A percentile compares a stretch with the other conserved stretches of the same genome.
Evolutionary conservation across 2,797 vertebrate species (phyloP).

Genomic region (Acrossocheilus wenchowensis): DNA sequence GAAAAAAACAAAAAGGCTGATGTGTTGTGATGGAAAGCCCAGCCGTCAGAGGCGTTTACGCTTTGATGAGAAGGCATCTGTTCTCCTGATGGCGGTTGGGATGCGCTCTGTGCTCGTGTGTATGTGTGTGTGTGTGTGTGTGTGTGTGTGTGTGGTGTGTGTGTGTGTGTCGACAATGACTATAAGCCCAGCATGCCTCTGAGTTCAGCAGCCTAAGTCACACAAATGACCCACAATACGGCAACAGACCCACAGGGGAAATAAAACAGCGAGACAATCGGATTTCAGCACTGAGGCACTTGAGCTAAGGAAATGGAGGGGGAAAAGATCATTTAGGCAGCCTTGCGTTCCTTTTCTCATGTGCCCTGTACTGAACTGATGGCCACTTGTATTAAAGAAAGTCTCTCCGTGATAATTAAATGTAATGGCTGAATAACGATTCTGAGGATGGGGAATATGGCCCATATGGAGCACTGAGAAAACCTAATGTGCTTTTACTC

Average conservation of each 20-base stretch:
- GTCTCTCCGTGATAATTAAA: slow-evolving; percentile 74
- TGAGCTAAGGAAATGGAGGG: slow-evolving; percentile 55
- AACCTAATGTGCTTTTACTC: slow-evolving; percentile 30
- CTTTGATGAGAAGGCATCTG: slow-evolving; percentile 52
- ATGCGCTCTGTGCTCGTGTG: slow-evolving; percentile 23
- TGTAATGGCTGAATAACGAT: slow-evolving; percentile 71
- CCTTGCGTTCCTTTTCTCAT: slow-evolving; percentile 71
- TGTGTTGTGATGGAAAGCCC: slow-evolving; percentile 33
- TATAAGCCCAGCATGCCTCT: slow-evolving; percentile 58
- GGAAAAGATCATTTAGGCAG: slow-evolving; percentile 75
- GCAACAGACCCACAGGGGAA: slow-evolving; percentile 76
- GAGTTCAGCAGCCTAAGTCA: slow-evolving; percentile 74
- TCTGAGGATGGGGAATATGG: slow-evolving; percentile 54
- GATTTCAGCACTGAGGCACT: slow-evolving; percentile 73
- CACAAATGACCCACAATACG: slow-evolving; percentile 81
- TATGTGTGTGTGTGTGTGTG: slow-evolving; percentile 48
- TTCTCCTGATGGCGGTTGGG: slow-evolving; percentile 35
- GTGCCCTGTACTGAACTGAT: slow-evolving; percentile 75
- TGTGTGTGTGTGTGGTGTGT: slow-evolving; percentile 49
- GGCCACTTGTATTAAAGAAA: slow-evolving; percentile 75
- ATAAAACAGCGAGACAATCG: slow-evolving; percentile 78
- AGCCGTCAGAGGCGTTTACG: slow-evolving; percentile 11
- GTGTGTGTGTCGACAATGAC: slow-evolving; percentile 56
- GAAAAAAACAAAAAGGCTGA: slow-evolving; percentile 27
- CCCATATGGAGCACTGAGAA: slow-evolving; percentile 16